Base-by-base conservation (phyloP, 1,140 invertebrate genomes). In the Myzus persicae region DNA sequence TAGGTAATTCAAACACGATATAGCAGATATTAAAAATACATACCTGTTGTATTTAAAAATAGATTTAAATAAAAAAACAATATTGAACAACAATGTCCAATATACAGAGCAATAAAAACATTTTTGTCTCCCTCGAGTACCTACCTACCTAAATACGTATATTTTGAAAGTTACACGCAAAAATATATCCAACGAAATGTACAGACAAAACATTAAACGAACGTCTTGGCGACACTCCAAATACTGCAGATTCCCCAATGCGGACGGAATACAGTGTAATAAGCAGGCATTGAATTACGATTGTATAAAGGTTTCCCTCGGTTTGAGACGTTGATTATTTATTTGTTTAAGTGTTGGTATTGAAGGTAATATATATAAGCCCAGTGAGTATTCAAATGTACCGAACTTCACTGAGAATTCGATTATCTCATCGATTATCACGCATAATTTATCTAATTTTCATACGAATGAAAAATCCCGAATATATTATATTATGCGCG, bases 361-460 rank as follows among this genome's bases (percentile, higher is more conserved):
- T 20, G 90, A 67, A 67, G 54, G 59, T 67, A 67, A 91, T 76
- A 91, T 76, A 91, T 91, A 67, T n/a, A 59, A 91, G 38, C 40
- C 54, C 51, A 42, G 38, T 67, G 51, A 67, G 54, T 89, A 89
- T 89, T 89, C 31, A 89, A 67, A 91, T 42, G 38, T n/a, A 91
- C 54, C 31, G 54, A 91, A 91, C 31, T 42, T 91, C 42, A 26
- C 54, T 11, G 51, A 42, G 40, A 67, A 90, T 42, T 67, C 54
- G 54, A 91, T 91, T 91, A 90, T 90, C 54, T 91, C 38, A 36
- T 67, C 31, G 90, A 91, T 90, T 40, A 90, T 90, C 89, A 7
- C 31, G 51, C 40, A 54, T 90, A 90, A 90, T 90, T 90, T 90
- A 90, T 90, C 51, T 90, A 90, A 59, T 90, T 90, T 90, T 90